Evolutionary conservation across 2,113 vertebrate genomes (phyloP).

Genomic region (Sorex araneus): DNA sequence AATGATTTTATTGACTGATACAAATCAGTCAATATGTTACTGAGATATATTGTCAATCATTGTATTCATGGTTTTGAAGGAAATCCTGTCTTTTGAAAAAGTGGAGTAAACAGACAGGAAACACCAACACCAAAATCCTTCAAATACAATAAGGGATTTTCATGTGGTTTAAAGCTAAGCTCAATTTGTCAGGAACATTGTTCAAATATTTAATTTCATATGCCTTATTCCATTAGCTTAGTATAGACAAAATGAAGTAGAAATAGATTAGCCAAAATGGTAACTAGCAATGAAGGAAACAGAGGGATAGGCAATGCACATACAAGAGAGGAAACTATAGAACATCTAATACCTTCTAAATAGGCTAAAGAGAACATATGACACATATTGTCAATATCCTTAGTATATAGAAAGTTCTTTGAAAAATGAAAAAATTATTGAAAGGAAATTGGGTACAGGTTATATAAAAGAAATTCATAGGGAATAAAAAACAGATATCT

Average conservation of each 20-base stretch:
- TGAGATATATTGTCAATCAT: background rate
- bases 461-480: constrained; percentile 24
- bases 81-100: constrained; percentile 51
- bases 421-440: background rate
- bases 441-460: background rate
- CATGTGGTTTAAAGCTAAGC: constrained; percentile 31
- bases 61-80: constrained; percentile 26
- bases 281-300: background rate
- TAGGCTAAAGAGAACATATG: background rate
- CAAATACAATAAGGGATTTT: background rate
- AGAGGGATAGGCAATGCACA: background rate
- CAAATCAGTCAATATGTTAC: background rate
- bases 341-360: background rate
- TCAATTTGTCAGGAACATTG: background rate
- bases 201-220: constrained; percentile 47
- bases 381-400: background rate
- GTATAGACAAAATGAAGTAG: background rate
- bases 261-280: background rate
- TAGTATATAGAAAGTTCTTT: background rate
- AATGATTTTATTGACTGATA: no score
- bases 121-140: background rate
- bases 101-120: background rate
- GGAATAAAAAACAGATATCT: background rate
- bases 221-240: background rate
- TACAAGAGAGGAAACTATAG: background rate